phyloP scores from a whole-genome alignment of 2,113 vertebrate genomes.

The Pteropus alecto region DNA sequence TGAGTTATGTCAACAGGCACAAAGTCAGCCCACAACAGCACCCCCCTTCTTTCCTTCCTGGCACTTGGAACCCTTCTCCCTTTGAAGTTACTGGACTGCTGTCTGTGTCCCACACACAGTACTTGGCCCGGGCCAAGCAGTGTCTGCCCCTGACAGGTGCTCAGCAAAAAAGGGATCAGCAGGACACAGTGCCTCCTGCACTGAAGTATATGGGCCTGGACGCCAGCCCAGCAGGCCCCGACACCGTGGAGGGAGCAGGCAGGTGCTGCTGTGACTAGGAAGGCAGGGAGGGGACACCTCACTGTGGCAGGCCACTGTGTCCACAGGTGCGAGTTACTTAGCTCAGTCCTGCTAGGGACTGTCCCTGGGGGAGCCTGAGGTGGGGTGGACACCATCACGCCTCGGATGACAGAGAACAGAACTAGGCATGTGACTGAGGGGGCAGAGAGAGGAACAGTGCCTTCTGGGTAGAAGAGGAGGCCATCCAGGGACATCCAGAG shows the following conservation, averaged over 20 bases:
- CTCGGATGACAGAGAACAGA: background rate
- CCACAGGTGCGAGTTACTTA: background rate
- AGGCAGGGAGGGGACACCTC: background rate
- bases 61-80: background rate
- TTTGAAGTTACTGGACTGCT: background rate
- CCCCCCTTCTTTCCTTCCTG: background rate
- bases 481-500: background rate
- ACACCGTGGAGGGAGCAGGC: background rate
- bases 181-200: background rate
- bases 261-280: background rate
- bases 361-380: background rate
- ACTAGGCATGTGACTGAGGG: background rate
- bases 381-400: background rate
- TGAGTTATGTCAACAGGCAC: background rate
- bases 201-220: background rate
- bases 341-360: no score
- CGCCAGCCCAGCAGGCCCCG: background rate
- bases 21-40: background rate
- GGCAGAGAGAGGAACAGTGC: background rate
- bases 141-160: background rate
- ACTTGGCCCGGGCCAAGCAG: background rate
- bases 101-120: background rate
- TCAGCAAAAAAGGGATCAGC: background rate
- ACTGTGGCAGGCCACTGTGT: background rate
- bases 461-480: background rate